These are phyloP conservation scores for Globodera rostochiensis DNA, from an alignment of 1,140 invertebrate genomes.

Conservation along the genomic window DNA sequence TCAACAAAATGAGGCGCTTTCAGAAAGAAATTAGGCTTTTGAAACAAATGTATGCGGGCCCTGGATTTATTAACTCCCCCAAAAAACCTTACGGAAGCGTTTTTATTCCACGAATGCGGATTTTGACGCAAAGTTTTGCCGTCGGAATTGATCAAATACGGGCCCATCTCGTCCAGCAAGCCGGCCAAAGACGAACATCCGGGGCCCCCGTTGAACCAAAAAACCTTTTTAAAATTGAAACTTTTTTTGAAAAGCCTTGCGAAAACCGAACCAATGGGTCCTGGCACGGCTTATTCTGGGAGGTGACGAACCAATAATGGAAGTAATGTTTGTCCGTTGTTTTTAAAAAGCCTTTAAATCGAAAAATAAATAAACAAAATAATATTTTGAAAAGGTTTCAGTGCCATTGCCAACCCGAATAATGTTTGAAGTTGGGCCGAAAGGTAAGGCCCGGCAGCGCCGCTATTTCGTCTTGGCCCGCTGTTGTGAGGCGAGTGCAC, in stretches of 20 bases:
- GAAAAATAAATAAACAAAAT: neutral
- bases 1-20: too few species aligned
- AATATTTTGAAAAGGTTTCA: neutral
- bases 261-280: conserved; percentile 68
- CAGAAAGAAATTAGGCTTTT: too few species aligned
- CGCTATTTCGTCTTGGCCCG: conserved; percentile 26
- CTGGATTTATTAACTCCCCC: too few species aligned
- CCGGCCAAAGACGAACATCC: conserved; percentile 70
- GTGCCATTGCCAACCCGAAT: conserved; percentile 47
- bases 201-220: conserved; percentile 72
- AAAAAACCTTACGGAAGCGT: conserved; percentile 41
- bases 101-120: conserved; percentile 60
- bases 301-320: conserved; percentile 68
- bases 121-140: conserved; percentile 65
- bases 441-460: conserved; percentile 55
- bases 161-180: conserved; percentile 69
- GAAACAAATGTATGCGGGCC: neutral
- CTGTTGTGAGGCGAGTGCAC: neutral
- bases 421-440: conserved; percentile 52
- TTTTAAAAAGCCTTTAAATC: conserved; percentile 13
- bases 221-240: conserved; percentile 55
- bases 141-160: conserved; percentile 66
- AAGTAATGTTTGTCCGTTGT: conserved; percentile 37
- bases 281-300: conserved; percentile 64
- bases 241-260: too few species aligned